Base-by-base conservation (phyloP, 2,888 invertebrate species). In the Mythimna ferrago region DNA sequence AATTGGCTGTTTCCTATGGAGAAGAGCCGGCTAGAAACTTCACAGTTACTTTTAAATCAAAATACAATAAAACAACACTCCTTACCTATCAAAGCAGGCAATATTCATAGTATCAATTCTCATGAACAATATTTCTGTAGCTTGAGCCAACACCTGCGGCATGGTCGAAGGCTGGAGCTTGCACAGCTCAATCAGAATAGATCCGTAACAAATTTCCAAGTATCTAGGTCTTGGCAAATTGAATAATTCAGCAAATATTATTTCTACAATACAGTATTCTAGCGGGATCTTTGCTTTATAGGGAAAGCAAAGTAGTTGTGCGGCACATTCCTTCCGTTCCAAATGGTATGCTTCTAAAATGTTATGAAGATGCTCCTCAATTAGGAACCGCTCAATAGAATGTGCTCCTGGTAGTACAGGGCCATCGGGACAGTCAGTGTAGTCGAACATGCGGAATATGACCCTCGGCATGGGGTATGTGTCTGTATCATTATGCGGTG, bases 261-360 rank as follows among this genome's bases (percentile, higher is more conserved):
- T 98, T 97, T 99, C 99, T 0, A 99, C 99, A 81, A 99, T 99
- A 93, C 99, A 99, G 93, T 99, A 99, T 92, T 99, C 99, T 71
- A 99, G 93, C 0, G 99, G 99, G 79, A 99, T 98, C 94, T 99
- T 99, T 21, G 98, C 97, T 94, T 99, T 99, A 90, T 99, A 98
- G 0, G 99, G 99, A 89, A 99, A 99, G 89, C 98, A 98, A 48
- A 99, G 95, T 35, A 99, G 95, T 88, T 99, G 98, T 0, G 98
- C 98, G 0, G 99, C 99, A 95, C 99, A 99, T 91, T 99, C 99
- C 93, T 99, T 99, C 67, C 99, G 97, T 92, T 99, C 99, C 48
- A 97, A 93, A 89, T 98, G 98, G 93, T 98, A 97, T 80, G 98
- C 98, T 91, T 99, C 98, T 81, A 99, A 97, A 54, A 99, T 99